These are phyloP conservation scores for Cheilinus undulatus DNA, from an alignment of 2,113 vertebrate genomes.

Conservation along the genomic window DNA sequence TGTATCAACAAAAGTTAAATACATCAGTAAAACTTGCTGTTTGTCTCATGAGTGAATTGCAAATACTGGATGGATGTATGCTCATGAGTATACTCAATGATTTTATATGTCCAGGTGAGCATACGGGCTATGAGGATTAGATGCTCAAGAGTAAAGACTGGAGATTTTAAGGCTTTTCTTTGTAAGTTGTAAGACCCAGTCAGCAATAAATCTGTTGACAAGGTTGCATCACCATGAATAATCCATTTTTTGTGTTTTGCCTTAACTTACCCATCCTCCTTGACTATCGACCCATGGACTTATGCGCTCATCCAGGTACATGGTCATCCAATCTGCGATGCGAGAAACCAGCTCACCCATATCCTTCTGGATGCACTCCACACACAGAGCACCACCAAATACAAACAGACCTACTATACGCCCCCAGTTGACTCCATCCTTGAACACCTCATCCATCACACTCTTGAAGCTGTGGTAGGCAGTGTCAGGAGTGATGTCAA, in stretches of 20 bases:
- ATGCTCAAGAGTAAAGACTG: neutral
- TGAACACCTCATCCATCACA: slow-evolving; percentile 97
- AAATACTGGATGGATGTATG: too few relatives aligned
- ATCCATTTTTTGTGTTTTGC: neutral
- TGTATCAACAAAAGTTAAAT: too few relatives aligned
- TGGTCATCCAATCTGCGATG: slow-evolving; percentile 94
- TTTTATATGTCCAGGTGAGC: too few relatives aligned
- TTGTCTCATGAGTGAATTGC: too few relatives aligned
- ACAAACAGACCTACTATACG: slow-evolving; percentile 95
- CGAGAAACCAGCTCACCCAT: slow-evolving; percentile 90
- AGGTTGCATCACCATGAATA: neutral
- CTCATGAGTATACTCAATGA: too few relatives aligned
- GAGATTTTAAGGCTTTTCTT: neutral
- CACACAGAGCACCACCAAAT: slow-evolving; percentile 93
- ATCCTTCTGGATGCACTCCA: slow-evolving; percentile 94
- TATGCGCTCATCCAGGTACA: slow-evolving; percentile 94
- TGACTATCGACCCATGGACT: slow-evolving; percentile 94
- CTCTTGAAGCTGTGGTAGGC: slow-evolving; percentile 95
- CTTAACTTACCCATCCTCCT: slow-evolving; percentile 97
- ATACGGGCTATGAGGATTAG: neutral
- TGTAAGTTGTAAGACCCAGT: neutral
- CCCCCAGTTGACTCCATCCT: slow-evolving; percentile 97
- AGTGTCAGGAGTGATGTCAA: slow-evolving; percentile 91
- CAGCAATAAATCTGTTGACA: neutral
- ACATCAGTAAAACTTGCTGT: too few relatives aligned